Evolutionary conservation across 2,888 invertebrate species (phyloP), one percentile per base, ranked within the genome.

Genomic region (Andrena camellia): DNA sequence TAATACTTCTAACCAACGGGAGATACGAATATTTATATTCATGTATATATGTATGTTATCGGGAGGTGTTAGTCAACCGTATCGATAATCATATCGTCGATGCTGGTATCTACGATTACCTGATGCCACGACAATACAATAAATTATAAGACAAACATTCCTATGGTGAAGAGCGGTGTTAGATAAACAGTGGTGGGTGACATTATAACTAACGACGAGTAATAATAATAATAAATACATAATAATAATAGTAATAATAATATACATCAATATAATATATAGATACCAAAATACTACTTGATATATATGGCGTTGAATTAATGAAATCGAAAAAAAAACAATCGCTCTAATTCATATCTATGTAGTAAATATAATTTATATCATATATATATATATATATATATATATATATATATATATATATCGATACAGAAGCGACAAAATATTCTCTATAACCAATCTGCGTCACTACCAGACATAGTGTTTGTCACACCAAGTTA

Each of bases 391-490:
- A 20, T 67, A 60, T 33, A 17, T 35, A 50, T 71, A 52, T 54
- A 13, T 69, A 35, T 62, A 8, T 26, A 23, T 64, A 17, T 17
- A 59, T 20, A 26, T 52, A 66, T 20, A 13, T 60, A 35, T 35
- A 20, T 66, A 60, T 50, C 35, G 64, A 64, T 57, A 63, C 71
- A 77, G 69, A 86, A 87, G 85, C 85, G 87, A 81, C 74, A 83
- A 73, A 81, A 72, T 74, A 50, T 85, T 81, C 72, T 84, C 70
- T 78, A 85, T 52, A 48, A 70, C 60, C 70, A 82, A 76, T 78
- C 74, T 77, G 78, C 85, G 78, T 70, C 82, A 80, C 84, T 85
- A 85, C 85, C 74, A 86, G 69, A 86, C 77, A 86, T 29, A 63
- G 63, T 83, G 69, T 75, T 64, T 72, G 59, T 70, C 79, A 81